Conservation (phyloP, 2,797 vertebrate species). For the Cirrhinus mrigala region DNA sequence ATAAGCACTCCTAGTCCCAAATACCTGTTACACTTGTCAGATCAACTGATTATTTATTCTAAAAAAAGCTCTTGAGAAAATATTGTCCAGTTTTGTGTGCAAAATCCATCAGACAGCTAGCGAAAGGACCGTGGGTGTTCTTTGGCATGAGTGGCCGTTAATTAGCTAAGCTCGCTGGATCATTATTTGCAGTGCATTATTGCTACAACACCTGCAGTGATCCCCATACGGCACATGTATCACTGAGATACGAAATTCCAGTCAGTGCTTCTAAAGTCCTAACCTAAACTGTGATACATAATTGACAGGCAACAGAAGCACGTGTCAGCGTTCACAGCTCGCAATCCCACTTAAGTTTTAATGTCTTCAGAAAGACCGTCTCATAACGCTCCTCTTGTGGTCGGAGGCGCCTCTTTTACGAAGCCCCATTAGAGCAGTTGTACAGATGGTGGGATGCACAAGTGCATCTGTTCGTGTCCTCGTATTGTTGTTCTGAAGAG, state of each 20-base stretch:
- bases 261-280: background rate
- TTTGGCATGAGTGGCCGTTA: background rate
- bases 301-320: conserved; percentile 1
- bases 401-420: background rate
- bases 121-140: background rate
- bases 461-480: conserved; percentile 14
- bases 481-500: conserved; percentile 21
- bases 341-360: conserved; percentile 29
- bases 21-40: no score
- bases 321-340: background rate
- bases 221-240: background rate
- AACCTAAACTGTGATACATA: conserved; percentile 24
- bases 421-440: conserved; percentile 1
- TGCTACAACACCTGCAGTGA: background rate
- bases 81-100: no score
- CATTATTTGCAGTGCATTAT: background rate
- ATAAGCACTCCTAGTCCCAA: no score
- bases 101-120: background rate
- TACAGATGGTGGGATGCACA: conserved; percentile 10
- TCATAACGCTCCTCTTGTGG: background rate
- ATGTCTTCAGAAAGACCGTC: conserved; percentile 20
- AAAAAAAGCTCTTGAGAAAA: no score
- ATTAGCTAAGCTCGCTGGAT: background rate
- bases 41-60: no score
- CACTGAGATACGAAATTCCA: background rate